Evolutionary conservation across 2,113 vertebrate genomes (phyloP).

Genomic region (Alligator mississippiensis): DNA sequence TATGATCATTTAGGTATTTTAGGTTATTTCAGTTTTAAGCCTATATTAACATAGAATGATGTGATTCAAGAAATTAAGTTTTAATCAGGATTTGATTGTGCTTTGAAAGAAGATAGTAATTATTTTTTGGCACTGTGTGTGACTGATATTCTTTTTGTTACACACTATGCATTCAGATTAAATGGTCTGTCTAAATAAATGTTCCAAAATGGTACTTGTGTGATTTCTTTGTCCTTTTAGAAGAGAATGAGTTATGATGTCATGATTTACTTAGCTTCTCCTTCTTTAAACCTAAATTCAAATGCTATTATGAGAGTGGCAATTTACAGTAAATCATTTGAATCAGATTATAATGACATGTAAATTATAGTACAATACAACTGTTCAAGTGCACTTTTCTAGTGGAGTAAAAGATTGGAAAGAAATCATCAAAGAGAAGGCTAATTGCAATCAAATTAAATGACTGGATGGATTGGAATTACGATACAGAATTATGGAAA

Average conservation of each 20-base stretch:
- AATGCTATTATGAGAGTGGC: background rate
- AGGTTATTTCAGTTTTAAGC: background rate
- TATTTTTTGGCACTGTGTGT: background rate
- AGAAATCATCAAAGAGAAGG: background rate
- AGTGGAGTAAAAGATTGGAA: conserved; percentile 5
- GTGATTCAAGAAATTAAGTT: background rate
- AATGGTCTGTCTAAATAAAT: background rate
- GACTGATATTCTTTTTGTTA: background rate
- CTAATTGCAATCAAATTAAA: conserved; percentile 15
- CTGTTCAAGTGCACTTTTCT: background rate
- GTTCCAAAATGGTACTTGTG: background rate
- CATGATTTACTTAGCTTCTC: background rate
- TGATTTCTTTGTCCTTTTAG: background rate
- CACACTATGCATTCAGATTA: background rate
- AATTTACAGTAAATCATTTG: background rate
- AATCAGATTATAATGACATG: background rate
- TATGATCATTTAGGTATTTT: background rate
- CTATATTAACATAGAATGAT: background rate
- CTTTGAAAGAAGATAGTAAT: background rate
- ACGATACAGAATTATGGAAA: background rate
- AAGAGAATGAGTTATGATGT: background rate
- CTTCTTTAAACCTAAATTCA: conserved; percentile 6
- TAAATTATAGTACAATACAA: background rate
- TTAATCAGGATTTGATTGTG: background rate
- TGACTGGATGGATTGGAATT: background rate